A percentile compares a stretch with the other conserved stretches of the same genome.
Conservation (phyloP, 2,113 vertebrate genomes). For the Chiloscyllium plagiosum region DNA sequence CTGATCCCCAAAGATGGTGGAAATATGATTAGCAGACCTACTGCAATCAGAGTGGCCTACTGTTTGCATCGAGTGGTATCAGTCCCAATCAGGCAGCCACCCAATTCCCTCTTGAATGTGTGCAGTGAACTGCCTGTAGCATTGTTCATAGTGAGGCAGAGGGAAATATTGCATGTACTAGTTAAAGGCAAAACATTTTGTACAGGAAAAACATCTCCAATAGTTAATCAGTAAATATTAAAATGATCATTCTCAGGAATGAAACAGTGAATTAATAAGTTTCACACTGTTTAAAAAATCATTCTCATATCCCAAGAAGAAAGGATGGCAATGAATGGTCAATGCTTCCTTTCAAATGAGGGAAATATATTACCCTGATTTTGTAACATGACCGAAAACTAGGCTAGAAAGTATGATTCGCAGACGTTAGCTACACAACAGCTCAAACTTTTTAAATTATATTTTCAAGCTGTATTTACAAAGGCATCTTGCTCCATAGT, state of each 20-base stretch:
- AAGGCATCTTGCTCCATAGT: neutral
- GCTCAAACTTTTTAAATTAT: neutral
- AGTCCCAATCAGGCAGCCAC: neutral
- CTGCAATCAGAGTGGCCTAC: neutral
- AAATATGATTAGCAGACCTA: neutral
- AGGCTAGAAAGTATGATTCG: neutral
- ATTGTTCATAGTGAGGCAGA: neutral
- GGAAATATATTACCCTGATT: neutral
- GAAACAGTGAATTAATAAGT: neutral
- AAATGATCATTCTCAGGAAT: neutral
- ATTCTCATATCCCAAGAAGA: too few relatives aligned
- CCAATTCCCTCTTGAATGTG: neutral
- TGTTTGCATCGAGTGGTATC: neutral
- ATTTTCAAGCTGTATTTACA: slow-evolving; percentile 8
- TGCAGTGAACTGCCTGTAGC: neutral
- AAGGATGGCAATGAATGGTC: neutral
- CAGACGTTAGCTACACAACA: too few relatives aligned
- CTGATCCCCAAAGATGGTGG: neutral
- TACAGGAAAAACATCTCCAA: neutral
- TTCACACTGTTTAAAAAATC: neutral
- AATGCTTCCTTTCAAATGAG: neutral
- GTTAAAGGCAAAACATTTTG: neutral
- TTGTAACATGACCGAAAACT: neutral
- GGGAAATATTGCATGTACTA: neutral
- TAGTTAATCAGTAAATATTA: neutral